Base-by-base conservation (phyloP, 2,888 invertebrate species). In the Ferdinandea cuprea region DNA sequence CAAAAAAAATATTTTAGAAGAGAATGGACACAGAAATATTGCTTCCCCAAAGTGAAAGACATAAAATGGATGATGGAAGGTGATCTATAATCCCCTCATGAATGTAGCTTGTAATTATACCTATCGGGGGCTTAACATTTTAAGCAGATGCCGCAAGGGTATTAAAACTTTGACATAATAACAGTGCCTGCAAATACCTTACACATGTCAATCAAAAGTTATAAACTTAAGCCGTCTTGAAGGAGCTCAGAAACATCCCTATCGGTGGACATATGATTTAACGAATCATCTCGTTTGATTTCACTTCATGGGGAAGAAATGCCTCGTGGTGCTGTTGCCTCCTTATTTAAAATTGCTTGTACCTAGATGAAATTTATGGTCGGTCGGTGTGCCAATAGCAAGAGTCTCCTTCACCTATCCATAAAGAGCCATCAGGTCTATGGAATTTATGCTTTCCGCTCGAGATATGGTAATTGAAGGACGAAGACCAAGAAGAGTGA, bases 151-250 rank as follows among this genome's bases (percentile, higher is more conserved):
- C 63, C 59, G 44, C 40, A 48, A 40, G 71, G 76, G 76, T 61
- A 81, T 66, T 71, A 65, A 65, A 76, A 76, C 44, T 76, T 81
- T 71, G 76, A 81, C 76, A 76, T 81, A 61, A 76, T 76, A 76
- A 81, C 76, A 76, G 46, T 54, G 52, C 61, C 69, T 9, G 25
- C 21, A 30, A 8, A 63, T 52, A 69, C 52, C 65, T 72, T 68
- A 63, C 76, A 76, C 50, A 68, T 76, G 80, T 76, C 80, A 65
- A 81, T 81, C 76, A 81, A 71, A 63, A 50, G 61, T 54, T 68
- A 68, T 80, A 73, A 74, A 80, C 68, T 58, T 68, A n/a, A 54
- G 56, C 40, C 61, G 32, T 8, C 44, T 52, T 15, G 13, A 37
- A 48, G 40, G 28, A 56, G 25, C 30, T 44, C 25, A 17, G 11